phyloP scores from a whole-genome alignment of 1,140 invertebrate species.

The Ptiloglossa arizonensis region DNA sequence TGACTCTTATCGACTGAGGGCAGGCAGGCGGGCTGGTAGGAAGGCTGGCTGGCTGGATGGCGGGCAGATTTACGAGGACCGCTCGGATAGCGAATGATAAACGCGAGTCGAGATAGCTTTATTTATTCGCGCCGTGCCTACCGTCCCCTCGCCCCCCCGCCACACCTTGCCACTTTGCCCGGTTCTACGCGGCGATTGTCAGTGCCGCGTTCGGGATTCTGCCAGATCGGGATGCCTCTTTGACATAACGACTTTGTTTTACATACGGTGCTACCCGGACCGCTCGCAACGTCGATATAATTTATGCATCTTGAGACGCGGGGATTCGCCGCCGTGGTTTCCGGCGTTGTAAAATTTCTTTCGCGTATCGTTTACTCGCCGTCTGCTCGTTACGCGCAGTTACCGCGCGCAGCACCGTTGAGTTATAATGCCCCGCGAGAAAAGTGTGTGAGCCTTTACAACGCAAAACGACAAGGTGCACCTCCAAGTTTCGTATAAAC shows the following conservation, averaged over 20 bases:
- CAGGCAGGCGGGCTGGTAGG: conserved; percentile 75
- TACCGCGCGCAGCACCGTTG: conserved; percentile 5
- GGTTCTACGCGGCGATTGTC: conserved; percentile 55
- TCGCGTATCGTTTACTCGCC: conserved; percentile 33
- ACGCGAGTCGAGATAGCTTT: conserved; percentile 81
- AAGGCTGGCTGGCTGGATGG: conserved; percentile 73
- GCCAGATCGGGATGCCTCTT: conserved; percentile 44
- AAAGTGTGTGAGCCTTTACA: conserved; percentile 33
- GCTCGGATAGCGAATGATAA: conserved; percentile 82
- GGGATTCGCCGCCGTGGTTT: background rate
- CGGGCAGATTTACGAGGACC: conserved; percentile 81
- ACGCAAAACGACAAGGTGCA: background rate
- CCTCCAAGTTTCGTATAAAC: conserved; percentile 25
- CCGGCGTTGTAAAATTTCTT: conserved; percentile 9
- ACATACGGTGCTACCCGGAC: conserved; percentile 21
- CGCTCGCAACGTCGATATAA: conserved; percentile 9
- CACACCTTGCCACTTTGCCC: conserved; percentile 43
- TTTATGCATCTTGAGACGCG: background rate
- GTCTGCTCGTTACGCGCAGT: conserved; percentile 32
- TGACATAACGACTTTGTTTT: conserved; percentile 57
- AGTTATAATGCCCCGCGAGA: conserved; percentile 31
- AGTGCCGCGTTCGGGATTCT: conserved; percentile 51
- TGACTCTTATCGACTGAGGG: conserved; percentile 79
- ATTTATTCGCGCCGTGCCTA: conserved; percentile 79
- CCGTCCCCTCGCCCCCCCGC: conserved; percentile 24